Evolutionary conservation across 2,888 invertebrate genomes (phyloP), one percentile per base, ranked within the genome.

Genomic region (Sinohyriopsis cumingii): DNA sequence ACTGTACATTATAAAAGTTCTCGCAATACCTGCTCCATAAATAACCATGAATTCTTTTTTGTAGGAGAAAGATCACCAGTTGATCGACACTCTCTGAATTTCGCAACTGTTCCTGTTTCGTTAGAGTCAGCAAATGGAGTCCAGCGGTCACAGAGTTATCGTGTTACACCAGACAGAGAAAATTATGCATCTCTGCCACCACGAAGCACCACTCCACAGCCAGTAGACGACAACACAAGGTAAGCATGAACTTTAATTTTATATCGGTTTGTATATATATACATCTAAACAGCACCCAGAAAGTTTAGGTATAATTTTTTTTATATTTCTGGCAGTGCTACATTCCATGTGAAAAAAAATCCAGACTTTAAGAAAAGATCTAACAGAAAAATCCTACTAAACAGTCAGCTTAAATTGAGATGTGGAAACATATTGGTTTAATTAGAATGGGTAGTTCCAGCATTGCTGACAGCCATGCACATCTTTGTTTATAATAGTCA

Each of bases 91-190:
- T 79, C 84, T 55, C 72, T 82, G 59, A 76, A 82, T 24, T 80
- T 82, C 57, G 81, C 83, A 12, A 76, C 85, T 12, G 81, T 81
- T 45, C 72, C 57, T 28, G 66, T 56, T 25, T 67, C 25, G 19
- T 60, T 63, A 22, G 67, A 57, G 24, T 66, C 60, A 18, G 33
- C 61, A n/a, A 62, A 65, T 20, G 56, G 69, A 67, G 61, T 54
- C 55, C 82, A 82, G 72, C 71, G 83, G 63, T 79, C 83, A 59
- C 84, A 84, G 75, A 85, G 84, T 67, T 86, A 84, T 69, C 72
- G 83, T 56, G 77, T 80, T 22, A 73, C 78, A 53, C 71, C 80
- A 56, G 75, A 76, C 3, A 65, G 77, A 59, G 76, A 77, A 18
- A 65, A 76, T 20, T 55, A 74, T 54, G 73, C 77, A 60, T 67